Evolutionary conservation across 2,888 invertebrate species (phyloP), one percentile per base, ranked within the genome.

Genomic region (Leucophora obtusa): DNA sequence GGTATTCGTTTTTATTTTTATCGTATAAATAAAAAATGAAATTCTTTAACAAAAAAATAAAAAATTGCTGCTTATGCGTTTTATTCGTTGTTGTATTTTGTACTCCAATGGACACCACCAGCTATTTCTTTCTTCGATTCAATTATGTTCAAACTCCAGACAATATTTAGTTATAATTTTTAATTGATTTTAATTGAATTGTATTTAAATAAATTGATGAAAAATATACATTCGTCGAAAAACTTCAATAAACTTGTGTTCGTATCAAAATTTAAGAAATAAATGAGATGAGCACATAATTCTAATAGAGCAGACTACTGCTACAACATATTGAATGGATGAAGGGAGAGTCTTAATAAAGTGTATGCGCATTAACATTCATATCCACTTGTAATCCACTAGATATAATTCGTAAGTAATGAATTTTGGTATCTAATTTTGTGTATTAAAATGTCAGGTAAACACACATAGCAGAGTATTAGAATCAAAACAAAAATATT

Each of bases 151-250:
- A 17, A 71, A 75, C 43, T 68, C 28, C 38, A 62, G 47, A 50
- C 68, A 63, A 66, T 35, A 62, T n/a, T 28, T 28, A 62, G 43
- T 66, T 71, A 58, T 8, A 33, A 4, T 47, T 38, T 69, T 73
- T 54, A 81, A 81, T 81, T 81, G 56, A 66, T 81, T 73, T 81
- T 51, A 77, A 81, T 81, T 77, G 59, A 77, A 50, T 59, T 56
- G 38, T 50, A 56, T 33, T 58, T 53, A 72, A 38, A 21, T 18
- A 58, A 66, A 66, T 66, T 58, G 7, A 66, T 56, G 2, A 47
- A 47, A 47, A 54, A 54, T 21, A 60, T 68, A 59, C 59, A 17
- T 60, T 54, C 14, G 1, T 14, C 50, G 65, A 14, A 65, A 24
- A 51, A 43, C 15, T 1, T 14, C 51, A 50, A 14, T 58, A 38